phyloP scores from a whole-genome alignment of 2,888 invertebrate genomes.

The Conchocele bisecta region DNA sequence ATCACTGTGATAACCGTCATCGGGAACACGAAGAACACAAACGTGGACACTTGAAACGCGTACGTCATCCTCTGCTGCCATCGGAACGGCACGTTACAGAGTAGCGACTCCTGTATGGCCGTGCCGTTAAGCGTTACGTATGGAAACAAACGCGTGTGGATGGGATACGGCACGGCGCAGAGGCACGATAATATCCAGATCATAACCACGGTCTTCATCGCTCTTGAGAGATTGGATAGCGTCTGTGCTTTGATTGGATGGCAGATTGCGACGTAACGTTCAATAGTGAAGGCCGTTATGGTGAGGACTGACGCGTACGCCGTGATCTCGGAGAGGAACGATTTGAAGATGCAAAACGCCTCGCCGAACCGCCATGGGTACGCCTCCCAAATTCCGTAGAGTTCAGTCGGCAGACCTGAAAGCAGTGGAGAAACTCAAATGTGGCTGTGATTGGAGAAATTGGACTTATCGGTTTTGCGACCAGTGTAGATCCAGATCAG shows the following conservation, averaged over 20 bases:
- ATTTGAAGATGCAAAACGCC: slow-evolving; percentile 83
- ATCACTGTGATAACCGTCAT: slow-evolving; percentile 89
- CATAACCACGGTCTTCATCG: slow-evolving; percentile 83
- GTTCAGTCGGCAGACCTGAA: slow-evolving; percentile 83
- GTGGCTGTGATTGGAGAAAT: no score
- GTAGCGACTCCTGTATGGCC: slow-evolving; percentile 66
- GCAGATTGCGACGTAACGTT: slow-evolving; percentile 94
- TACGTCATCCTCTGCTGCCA: slow-evolving; percentile 65
- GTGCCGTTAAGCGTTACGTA: slow-evolving; percentile 58
- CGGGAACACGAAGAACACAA: slow-evolving; percentile 91
- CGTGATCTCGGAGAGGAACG: slow-evolving; percentile 85
- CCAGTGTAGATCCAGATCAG: no score
- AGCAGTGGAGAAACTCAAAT: slow-evolving; percentile 38
- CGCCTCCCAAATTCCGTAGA: slow-evolving; percentile 83
- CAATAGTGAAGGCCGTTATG: slow-evolving; percentile 95
- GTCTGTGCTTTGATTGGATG: slow-evolving; percentile 92
- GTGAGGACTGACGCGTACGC: slow-evolving; percentile 95
- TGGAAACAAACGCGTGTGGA: slow-evolving; percentile 73
- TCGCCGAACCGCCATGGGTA: slow-evolving; percentile 83
- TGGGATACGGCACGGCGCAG: slow-evolving; percentile 85
- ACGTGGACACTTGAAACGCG: slow-evolving; percentile 90
- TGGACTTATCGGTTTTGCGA: no score
- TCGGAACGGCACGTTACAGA: slow-evolving; percentile 73
- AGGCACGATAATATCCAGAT: slow-evolving; percentile 90
- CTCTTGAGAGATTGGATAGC: slow-evolving; percentile 91